phyloP scores from a whole-genome alignment of 2,888 invertebrate species.

The Clitarchus hookeri region DNA sequence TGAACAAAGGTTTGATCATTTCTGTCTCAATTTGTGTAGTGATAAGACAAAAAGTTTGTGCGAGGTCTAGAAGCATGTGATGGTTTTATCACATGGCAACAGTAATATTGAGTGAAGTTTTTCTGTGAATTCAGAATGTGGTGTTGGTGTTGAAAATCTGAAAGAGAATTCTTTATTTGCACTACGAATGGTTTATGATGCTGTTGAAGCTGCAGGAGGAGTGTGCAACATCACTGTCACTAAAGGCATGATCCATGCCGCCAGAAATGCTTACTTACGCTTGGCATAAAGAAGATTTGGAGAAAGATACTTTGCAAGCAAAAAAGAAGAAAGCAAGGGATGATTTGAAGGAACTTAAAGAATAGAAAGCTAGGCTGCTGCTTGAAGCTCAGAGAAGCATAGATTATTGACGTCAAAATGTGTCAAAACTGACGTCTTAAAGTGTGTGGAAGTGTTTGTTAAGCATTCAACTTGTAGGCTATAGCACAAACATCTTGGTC shows the following conservation, averaged over 20 bases:
- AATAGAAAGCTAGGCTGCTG: neutral
- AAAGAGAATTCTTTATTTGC: neutral
- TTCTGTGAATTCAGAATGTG: neutral
- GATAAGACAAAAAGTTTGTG: neutral
- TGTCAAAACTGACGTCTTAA: neutral
- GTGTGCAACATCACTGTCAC: neutral
- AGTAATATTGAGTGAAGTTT: neutral
- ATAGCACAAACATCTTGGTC: too few relatives aligned
- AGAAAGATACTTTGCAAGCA: neutral
- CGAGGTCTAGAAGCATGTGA: neutral
- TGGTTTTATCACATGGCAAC: neutral
- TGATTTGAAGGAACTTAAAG: neutral
- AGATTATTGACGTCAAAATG: neutral
- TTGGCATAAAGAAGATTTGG: neutral
- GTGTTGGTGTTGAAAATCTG: neutral
- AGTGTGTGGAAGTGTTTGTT: neutral
- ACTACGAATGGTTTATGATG: neutral
- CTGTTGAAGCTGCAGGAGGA: neutral
- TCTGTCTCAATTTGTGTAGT: neutral
- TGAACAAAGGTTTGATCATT: neutral
- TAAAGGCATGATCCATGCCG: neutral
- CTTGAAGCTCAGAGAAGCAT: neutral
- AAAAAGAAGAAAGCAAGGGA: neutral
- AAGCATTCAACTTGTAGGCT: too few relatives aligned
- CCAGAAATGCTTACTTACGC: neutral